These are phyloP conservation scores for Paralvinella palmiformis DNA, from an alignment of 1,140 invertebrate genomes.

Conservation along the genomic window DNA sequence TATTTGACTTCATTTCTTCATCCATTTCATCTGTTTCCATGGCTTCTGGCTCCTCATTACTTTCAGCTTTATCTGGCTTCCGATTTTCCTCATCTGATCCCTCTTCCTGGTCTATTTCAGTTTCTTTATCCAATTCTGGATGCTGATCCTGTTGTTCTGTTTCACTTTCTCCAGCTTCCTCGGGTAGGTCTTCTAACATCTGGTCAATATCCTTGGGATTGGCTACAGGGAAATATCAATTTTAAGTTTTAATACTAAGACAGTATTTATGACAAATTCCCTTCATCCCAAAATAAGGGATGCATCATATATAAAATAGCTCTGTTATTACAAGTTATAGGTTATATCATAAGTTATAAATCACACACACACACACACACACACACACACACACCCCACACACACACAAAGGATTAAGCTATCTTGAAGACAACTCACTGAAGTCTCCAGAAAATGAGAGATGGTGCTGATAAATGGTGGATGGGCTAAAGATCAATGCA, in stretches of 20 bases:
- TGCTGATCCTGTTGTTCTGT: conserved; percentile 17
- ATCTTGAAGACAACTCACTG: too few relatives aligned
- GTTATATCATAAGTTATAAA: too few relatives aligned
- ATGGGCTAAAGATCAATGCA: too few relatives aligned
- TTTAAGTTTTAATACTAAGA: conserved; percentile 16
- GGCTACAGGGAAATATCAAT: background rate
- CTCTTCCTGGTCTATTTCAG: conserved; percentile 4
- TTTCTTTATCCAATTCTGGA: conserved; percentile 5
- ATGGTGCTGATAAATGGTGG: too few relatives aligned
- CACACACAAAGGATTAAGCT: too few relatives aligned
- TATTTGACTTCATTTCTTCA: conserved; percentile 17
- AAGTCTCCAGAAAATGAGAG: too few relatives aligned
- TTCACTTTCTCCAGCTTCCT: conserved; percentile 38
- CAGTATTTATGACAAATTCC: too few relatives aligned
- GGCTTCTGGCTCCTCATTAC: conserved; percentile 23
- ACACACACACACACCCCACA: too few relatives aligned
- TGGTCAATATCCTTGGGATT: conserved; percentile 20
- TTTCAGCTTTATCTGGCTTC: conserved; percentile 16
- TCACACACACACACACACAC: too few relatives aligned
- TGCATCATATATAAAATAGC: too few relatives aligned
- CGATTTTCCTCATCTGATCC: conserved; percentile 32
- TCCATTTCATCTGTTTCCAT: conserved; percentile 20
- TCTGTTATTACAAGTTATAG: too few relatives aligned
- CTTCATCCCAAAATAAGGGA: too few relatives aligned
- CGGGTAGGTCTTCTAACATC: conserved; percentile 7